Base-by-base conservation (phyloP, 2,113 vertebrate species). In the Okapia johnstoni region DNA sequence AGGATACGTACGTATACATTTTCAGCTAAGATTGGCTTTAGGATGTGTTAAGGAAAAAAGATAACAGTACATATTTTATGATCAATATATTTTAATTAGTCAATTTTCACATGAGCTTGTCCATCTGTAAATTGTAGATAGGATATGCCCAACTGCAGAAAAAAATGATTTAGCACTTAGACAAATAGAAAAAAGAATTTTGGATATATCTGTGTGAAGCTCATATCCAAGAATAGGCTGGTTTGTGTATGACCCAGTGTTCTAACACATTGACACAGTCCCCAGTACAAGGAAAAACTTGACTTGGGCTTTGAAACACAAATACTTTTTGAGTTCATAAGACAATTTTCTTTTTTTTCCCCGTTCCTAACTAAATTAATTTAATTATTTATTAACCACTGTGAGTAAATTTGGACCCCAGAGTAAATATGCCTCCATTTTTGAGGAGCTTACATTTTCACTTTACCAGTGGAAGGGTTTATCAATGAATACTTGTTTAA, bases 1-100 rank as follows among this genome's bases (percentile, higher is more conserved):
- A 85, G 98, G 93, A 98, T 98, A 98, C 97, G 98, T 97, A 98
- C 97, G 97, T 98, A 98, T 98, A 98, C 97, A 97, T 97, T 96
- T 97, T 97, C 96, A 97, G 90, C 95, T 97, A 97, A 97, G 97
- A 98, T 97, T 98, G 97, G 96, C 85, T 98, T 97, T 98, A 98
- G 97, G 98, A 98, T 98, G 98, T 98, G 98, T 98, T 97, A 98
- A 98, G 94, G 97, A 90, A 97, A 97, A 97, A 97, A 97, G 91
- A 97, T 98, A 97, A 97, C 94, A 98, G 98, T 98, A 97, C 97
- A 97, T 98, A 97, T 98, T 98, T 97, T 97, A 97, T 97, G 92
- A 98, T 97, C 97, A 95, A 98, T 98, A 97, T 97, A 97, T 97
- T 98, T 98, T 97, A 98, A 97, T 97, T 98, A 98, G 97, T 96